A percentile compares a stretch with the other conserved stretches of the same genome.
These are phyloP conservation scores for Ammospiza nelsoni DNA, from an alignment of 2,113 vertebrate genomes.

Conservation along the genomic window DNA sequence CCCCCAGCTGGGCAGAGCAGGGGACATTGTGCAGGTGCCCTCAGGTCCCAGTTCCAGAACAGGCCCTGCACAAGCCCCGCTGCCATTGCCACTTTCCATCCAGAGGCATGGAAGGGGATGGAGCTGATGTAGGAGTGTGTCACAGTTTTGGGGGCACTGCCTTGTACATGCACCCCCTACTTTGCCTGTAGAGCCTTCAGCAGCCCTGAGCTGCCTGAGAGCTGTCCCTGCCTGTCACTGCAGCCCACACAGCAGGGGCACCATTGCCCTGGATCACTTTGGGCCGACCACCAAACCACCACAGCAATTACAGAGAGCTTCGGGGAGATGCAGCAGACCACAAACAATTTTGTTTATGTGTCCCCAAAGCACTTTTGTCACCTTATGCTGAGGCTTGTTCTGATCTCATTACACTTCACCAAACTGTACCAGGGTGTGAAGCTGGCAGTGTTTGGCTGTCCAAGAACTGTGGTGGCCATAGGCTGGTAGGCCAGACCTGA, in stretches of 20 bases:
- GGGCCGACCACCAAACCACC: rapidly evolving
- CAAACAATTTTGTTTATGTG: neutral
- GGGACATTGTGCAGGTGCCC: neutral
- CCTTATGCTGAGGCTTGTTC: neutral
- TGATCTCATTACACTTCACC: neutral
- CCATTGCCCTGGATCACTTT: neutral
- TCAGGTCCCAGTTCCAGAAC: neutral
- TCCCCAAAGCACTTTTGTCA: neutral
- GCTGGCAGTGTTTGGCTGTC: neutral
- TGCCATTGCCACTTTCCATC: neutral
- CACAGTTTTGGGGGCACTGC: rapidly evolving
- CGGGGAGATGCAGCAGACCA: neutral
- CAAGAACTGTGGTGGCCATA: neutral
- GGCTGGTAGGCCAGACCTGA: neutral
- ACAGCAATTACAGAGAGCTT: neutral
- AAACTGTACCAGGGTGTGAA: neutral
- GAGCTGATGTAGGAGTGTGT: neutral
- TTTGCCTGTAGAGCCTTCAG: neutral
- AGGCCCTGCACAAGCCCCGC: neutral
- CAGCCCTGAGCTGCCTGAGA: neutral
- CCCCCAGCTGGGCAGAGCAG: neutral
- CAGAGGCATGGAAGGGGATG: neutral
- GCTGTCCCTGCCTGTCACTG: neutral
- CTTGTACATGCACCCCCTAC: rapidly evolving
- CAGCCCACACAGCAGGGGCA: neutral